Conservation (phyloP, 2,113 vertebrate genomes). For the Aythya baeri region DNA sequence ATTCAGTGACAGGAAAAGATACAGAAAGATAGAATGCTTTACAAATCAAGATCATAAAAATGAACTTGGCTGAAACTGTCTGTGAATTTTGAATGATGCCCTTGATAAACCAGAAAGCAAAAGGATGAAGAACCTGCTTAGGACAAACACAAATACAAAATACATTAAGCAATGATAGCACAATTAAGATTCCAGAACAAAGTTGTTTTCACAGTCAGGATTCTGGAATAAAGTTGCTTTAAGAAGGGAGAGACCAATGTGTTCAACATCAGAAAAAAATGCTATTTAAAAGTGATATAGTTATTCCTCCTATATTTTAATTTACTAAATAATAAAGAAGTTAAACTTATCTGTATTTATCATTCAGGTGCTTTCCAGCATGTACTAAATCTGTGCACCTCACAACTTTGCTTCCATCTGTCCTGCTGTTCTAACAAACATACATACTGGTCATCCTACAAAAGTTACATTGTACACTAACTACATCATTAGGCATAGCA, state of each 20-base stretch:
- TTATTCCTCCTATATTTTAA: not conserved
- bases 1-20: not conserved
- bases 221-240: not conserved
- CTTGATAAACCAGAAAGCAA: slow-evolving; percentile 6
- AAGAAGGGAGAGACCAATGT: not conserved
- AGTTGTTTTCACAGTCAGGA: not conserved
- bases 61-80: not conserved
- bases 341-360: not conserved
- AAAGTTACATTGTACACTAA: not conserved
- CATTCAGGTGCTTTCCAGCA: not conserved
- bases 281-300: not conserved
- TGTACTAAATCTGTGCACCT: not conserved
- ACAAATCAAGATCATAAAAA: slow-evolving; percentile 40
- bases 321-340: too few relatives aligned
- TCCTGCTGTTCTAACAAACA: not conserved
- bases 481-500: not conserved
- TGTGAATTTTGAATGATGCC: slow-evolving; percentile 25
- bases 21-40: slow-evolving; percentile 16
- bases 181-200: not conserved
- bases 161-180: not conserved
- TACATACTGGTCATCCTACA: not conserved
- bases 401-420: not conserved
- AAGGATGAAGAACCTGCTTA: not conserved
- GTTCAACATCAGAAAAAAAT: not conserved
- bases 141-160: not conserved